These are phyloP conservation scores for Saguinus imperator DNA, from an alignment of 2,113 vertebrate genomes.

Conservation along the genomic window DNA sequence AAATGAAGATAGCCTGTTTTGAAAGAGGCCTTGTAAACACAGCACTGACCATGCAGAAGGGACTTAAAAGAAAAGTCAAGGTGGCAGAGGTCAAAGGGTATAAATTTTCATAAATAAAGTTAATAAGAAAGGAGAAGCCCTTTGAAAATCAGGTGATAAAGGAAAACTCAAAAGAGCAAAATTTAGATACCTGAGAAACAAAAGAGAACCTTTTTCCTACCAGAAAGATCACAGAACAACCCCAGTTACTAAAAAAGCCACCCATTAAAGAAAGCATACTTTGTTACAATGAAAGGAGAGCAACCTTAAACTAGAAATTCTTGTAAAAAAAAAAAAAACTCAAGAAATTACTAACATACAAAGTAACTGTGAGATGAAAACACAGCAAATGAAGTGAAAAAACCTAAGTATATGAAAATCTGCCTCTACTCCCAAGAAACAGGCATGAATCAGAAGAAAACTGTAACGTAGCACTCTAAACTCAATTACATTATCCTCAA, in stretches of 20 bases:
- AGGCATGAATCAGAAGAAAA: not conserved
- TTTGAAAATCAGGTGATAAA: not conserved
- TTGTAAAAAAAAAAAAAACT: slow-evolving; percentile 11
- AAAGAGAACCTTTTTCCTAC: not conserved
- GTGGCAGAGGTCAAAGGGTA: not conserved
- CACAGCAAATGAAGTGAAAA: not conserved
- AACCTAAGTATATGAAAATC: not conserved
- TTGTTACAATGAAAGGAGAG: not conserved
- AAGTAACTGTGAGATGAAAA: slow-evolving; percentile 27
- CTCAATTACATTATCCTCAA: not conserved
- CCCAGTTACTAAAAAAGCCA: not conserved
- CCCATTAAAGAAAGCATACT: not conserved
- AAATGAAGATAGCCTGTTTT: not conserved
- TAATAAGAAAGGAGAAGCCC: not conserved
- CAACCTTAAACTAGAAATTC: not conserved
- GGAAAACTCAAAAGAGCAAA: not conserved
- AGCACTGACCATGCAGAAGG: not conserved
- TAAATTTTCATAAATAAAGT: not conserved
- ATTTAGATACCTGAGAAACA: not conserved
- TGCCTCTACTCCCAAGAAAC: not conserved
- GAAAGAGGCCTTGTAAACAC: not conserved
- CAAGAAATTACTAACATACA: not conserved
- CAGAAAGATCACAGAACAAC: not conserved
- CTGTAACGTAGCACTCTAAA: not conserved
- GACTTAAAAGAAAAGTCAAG: not conserved